Evolutionary conservation across 2,888 invertebrate species (phyloP), one percentile per base, ranked within the genome.

Genomic region (Nebria brevicollis): DNA sequence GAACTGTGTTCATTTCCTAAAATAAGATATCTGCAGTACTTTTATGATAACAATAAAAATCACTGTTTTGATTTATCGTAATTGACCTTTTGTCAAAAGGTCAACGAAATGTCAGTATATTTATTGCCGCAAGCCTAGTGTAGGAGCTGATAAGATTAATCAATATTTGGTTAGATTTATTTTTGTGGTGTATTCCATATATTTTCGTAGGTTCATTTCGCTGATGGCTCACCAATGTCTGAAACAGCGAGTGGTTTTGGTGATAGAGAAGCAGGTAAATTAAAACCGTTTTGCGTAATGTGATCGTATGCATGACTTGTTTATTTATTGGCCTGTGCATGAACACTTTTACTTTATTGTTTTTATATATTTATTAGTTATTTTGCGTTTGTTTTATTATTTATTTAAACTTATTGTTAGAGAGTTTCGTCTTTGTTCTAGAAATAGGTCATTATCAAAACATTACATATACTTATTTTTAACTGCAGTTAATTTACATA

Each of bases 131-230:
- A 11, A 54, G 54, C 7, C 54, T 8, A n/a, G 20, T 42, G 74
- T 42, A 8, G 72, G 64, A 11, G 41, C 72, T 70, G 77, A 73
- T 66, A 82, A 54, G 65, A n/a, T 13, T 34, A 77, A 81, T 77
- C 81, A 73, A 77, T 81, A 77, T 13, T 77, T 5, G 70, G 70
- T 70, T 54, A 74, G 43, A 70, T 54, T 65, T 72, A 5, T 77
- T 80, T 82, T 81, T 41, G 77, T 73, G 43, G 77, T 25, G 54
- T 66, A 11, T 54, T 54, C 54, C 11, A 54, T 54, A 54, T 54
- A 54, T 54, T 54, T 54, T 54, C 54, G 54, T 87, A 93, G 93
- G 93, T 94, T 85, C 93, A 93, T 87, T 94, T 94, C 89, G 92
- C 92, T 83, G 92, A 93, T 88, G 90, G 90, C 84, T 91, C 91